Conservation (phyloP, 2,113 vertebrate species). For the Prinia subflava region DNA sequence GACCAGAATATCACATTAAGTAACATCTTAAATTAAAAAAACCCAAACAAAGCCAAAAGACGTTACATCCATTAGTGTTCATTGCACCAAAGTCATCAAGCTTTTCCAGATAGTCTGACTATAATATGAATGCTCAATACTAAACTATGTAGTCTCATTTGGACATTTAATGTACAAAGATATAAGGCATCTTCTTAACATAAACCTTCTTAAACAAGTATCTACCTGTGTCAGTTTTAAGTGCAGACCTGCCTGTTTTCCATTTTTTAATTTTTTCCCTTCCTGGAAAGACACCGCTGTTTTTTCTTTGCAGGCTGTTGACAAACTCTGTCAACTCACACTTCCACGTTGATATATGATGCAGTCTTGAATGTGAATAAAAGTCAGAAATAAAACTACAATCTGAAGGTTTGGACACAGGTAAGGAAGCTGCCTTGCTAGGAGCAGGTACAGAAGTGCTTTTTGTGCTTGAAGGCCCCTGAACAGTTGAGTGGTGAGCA, state of each 20-base stretch:
- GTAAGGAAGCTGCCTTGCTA: conserved; percentile 63
- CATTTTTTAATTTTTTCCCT: conserved; percentile 91
- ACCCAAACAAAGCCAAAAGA: neutral
- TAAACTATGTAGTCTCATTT: neutral
- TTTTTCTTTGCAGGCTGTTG: conserved; percentile 85
- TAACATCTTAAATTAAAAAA: neutral
- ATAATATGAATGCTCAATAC: neutral
- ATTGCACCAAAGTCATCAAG: neutral
- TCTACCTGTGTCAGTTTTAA: conserved; percentile 80
- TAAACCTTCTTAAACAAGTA: conserved; percentile 67
- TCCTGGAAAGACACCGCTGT: conserved; percentile 82
- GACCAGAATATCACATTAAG: neutral
- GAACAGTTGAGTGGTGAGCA: conserved; percentile 79
- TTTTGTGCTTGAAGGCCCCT: conserved; percentile 82
- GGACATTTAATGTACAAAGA: neutral
- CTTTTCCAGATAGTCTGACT: neutral
- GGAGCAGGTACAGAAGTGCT: conserved; percentile 73
- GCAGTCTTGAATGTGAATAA: conserved; percentile 92
- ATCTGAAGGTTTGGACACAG: conserved; percentile 76
- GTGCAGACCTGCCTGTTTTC: conserved; percentile 76
- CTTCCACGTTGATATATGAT: conserved; percentile 97
- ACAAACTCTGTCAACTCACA: conserved; percentile 92
- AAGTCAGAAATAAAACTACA: conserved; percentile 89
- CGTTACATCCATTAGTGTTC: neutral
- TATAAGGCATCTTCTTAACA: conserved; percentile 10